Conservation (phyloP, 2,888 invertebrate species). For the Eutolmus rufibarbis region DNA sequence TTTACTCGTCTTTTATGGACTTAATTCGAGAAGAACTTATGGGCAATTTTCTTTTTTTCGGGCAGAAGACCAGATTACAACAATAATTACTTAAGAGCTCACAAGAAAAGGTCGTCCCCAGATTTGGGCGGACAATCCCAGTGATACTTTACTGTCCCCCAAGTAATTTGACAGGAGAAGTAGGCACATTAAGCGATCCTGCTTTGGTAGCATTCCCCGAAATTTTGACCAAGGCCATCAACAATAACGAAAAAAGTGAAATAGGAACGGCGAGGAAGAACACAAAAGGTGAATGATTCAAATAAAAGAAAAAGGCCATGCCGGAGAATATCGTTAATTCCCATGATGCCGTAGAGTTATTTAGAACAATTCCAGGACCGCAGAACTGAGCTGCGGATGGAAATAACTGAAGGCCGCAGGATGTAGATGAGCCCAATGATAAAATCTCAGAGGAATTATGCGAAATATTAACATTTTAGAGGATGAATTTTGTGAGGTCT, state of each 20-base stretch:
- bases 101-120: background rate
- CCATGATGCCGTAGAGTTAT: background rate
- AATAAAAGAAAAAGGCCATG: background rate
- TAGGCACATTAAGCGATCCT: background rate
- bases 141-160: background rate
- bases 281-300: background rate
- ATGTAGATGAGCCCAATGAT: background rate
- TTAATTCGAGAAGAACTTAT: background rate
- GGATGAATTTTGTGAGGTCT: background rate
- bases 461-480: conserved; percentile 19
- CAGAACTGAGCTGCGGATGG: background rate
- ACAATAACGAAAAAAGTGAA: conserved; percentile 7
- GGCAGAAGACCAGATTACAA: background rate
- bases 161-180: conserved; percentile 8
- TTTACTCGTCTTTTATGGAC: background rate
- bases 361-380: conserved; percentile 9
- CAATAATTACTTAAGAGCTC: conserved; percentile 27
- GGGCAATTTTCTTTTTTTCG: conserved; percentile 11
- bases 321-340: background rate
- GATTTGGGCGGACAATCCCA: background rate
- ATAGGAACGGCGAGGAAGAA: background rate
- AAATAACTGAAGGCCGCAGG: background rate
- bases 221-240: conserved; percentile 3
- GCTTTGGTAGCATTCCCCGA: background rate
- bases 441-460: background rate